Conservation (phyloP, 2,113 vertebrate genomes). For the Ranitomeya variabilis region DNA sequence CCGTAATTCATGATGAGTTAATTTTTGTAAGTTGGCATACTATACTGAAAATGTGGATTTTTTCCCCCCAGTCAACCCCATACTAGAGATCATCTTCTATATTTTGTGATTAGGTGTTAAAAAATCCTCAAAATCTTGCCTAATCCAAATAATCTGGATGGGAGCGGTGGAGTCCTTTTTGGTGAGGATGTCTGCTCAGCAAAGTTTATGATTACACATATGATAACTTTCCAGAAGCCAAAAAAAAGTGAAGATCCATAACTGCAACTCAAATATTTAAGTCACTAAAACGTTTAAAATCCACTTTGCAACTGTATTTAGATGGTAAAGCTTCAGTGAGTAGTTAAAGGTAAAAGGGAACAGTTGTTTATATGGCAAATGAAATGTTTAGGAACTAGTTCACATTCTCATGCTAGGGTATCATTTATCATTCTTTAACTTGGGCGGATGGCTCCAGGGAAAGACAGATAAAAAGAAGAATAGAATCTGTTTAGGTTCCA, state of each 20-base stretch:
- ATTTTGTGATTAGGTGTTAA: conserved; percentile 1
- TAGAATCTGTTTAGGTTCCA: conserved; percentile 77
- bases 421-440: conserved; percentile 76
- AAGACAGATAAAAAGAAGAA: conserved; percentile 68
- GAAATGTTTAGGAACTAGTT: conserved; percentile 78
- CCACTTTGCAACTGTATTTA: conserved; percentile 65
- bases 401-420: conserved; percentile 77
- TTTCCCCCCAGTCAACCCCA: not conserved
- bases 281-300: conserved; percentile 70
- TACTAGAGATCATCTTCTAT: not conserved
- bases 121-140: conserved; percentile 23
- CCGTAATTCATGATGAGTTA: not conserved
- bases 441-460: conserved; percentile 73
- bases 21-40: not conserved
- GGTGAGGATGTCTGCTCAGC: not conserved
- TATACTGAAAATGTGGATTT: conserved; percentile 4
- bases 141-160: conserved; percentile 17
- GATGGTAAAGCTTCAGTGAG: conserved; percentile 67
- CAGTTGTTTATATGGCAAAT: conserved; percentile 76
- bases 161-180: not conserved
- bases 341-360: conserved; percentile 74
- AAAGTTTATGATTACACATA: conserved; percentile 17
- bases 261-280: conserved; percentile 70
- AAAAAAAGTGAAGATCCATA: conserved; percentile 63
- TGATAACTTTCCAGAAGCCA: conserved; percentile 56